Evolutionary conservation across 1,140 invertebrate genomes (phyloP).

Genomic region (Pseudobourletiella spinata): DNA sequence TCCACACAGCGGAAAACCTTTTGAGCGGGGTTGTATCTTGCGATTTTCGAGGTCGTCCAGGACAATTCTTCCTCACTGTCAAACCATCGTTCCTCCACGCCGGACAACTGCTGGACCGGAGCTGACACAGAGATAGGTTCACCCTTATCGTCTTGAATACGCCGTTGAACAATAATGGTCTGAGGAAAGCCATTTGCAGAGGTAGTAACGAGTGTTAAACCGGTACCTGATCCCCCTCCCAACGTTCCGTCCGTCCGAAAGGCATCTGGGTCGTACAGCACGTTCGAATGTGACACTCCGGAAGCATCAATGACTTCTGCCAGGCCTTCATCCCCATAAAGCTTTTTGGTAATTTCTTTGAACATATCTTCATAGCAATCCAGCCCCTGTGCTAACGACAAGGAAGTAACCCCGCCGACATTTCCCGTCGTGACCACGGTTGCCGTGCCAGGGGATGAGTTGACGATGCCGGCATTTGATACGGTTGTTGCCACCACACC

Average conservation of each 20-base stretch:
- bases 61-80: slow-evolving; percentile 55
- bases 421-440: background rate
- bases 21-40: slow-evolving; percentile 59
- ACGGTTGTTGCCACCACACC: slow-evolving; percentile 7
- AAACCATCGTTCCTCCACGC: slow-evolving; percentile 55
- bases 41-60: slow-evolving; percentile 62
- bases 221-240: background rate
- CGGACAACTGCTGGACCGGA: slow-evolving; percentile 1
- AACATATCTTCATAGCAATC: slow-evolving; percentile 57
- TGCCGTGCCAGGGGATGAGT: background rate
- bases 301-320: slow-evolving; percentile 20
- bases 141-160: slow-evolving; percentile 31
- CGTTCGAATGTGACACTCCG: slow-evolving; percentile 12
- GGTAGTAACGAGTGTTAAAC: slow-evolving; percentile 21
- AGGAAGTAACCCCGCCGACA: slow-evolving; percentile 4
- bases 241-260: slow-evolving; percentile 30
- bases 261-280: slow-evolving; percentile 30
- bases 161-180: slow-evolving; percentile 33
- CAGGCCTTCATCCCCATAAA: slow-evolving; percentile 67
- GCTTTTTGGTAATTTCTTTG: slow-evolving; percentile 80
- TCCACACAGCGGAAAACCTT: slow-evolving; percentile 63
- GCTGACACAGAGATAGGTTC: background rate
- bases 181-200: slow-evolving; percentile 27
- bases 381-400: slow-evolving; percentile 7
- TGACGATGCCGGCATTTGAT: background rate